Evolutionary conservation across 2,888 invertebrate genomes (phyloP), one percentile per base, ranked within the genome.

Genomic region (Tanytarsus gracilentus): DNA sequence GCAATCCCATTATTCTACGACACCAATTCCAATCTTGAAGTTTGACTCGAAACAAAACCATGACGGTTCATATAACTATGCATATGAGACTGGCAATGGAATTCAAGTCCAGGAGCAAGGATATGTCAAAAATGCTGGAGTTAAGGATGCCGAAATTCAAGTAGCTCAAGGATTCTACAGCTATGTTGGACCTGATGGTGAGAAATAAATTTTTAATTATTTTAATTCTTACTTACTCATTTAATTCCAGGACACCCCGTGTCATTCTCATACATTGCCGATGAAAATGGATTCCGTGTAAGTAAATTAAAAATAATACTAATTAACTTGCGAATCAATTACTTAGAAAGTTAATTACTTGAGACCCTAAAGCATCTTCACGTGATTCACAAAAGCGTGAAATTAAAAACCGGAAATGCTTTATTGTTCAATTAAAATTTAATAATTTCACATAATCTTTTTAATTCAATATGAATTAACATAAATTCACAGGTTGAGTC

Each of bases 21-120:
- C 69, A 7, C 71, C 70, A 2, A 80, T 82, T 62, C 82, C 82
- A n/a, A 83, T 83, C 65, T 48, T 83, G 40, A 77, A 75, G 61
- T 80, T 80, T 66, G 67, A 68, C 51, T 69, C 72, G 18, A 78
- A 81, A 52, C 71, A 77, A 62, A 78, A 78, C 68, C 71, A 72
- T 49, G 80, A 82, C 64, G 82, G 82, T 50, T 76, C 77, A 52
- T 83, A 81, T 67, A 75, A 81, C 71, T 84, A 76, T 70, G 84
- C 81, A 80, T 87, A 85, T 67, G 84, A 86, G 71, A 84, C 86
- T 59, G 85, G 81, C 27, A 86, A 87, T 67, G 86, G 86, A 11
- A 87, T 86, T 64, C 76, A 77, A 5, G 85, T 81, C 0, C 79
- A 85, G 65, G 86, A 87, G 68, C 77, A 78, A 63, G 86, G 86